Evolutionary conservation across 2,113 vertebrate genomes (phyloP).

Genomic region (Burhinus oedicnemus): DNA sequence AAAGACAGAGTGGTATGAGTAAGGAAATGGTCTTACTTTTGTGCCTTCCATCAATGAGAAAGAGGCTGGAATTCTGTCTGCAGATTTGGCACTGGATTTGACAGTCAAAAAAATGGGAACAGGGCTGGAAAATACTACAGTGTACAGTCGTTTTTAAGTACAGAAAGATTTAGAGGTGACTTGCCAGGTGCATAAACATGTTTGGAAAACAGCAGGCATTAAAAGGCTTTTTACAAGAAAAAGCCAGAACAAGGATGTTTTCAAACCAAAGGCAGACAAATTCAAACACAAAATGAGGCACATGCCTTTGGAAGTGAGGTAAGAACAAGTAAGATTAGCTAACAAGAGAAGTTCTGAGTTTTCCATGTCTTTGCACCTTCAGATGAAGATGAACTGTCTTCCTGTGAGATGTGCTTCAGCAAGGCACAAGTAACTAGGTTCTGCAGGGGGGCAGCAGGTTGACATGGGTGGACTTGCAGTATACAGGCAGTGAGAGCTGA

Average conservation of each 20-base stretch:
- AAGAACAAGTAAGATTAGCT: background rate
- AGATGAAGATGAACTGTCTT: background rate
- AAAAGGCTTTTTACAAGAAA: background rate
- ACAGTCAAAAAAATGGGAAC: background rate
- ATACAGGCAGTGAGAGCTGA: background rate
- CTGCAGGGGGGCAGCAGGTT: background rate
- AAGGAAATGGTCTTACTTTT: background rate
- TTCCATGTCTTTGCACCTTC: background rate
- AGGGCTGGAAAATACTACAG: background rate
- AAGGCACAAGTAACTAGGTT: background rate
- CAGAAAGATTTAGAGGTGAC: background rate
- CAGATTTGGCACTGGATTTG: background rate
- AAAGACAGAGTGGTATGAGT: background rate
- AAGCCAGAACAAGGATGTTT: background rate
- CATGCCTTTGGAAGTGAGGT: rapidly evolving
- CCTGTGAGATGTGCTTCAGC: background rate
- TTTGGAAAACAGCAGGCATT: background rate
- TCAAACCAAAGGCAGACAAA: background rate
- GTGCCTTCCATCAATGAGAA: background rate
- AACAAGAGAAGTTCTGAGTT: background rate
- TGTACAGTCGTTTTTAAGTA: background rate
- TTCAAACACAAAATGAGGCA: background rate
- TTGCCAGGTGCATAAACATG: background rate
- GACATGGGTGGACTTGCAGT: background rate
- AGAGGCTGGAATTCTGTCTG: background rate